phyloP scores from a whole-genome alignment of 2,888 invertebrate species.

The Parasteatoda lunata region DNA sequence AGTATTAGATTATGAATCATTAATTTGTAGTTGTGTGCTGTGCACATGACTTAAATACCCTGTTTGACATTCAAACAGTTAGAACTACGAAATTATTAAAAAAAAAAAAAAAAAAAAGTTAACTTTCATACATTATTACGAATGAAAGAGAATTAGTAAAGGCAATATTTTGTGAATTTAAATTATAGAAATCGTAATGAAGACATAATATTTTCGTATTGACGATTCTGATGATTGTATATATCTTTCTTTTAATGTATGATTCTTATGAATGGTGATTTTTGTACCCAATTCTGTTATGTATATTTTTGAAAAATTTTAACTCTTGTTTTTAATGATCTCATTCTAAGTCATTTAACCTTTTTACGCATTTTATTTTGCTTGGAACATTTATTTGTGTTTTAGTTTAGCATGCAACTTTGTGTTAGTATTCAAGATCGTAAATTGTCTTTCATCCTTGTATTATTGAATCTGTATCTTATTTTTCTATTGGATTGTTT shows the following conservation, averaged over 20 bases:
- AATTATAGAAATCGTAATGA: background rate
- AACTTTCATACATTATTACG: no score
- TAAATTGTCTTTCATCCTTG: background rate
- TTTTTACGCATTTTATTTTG: background rate
- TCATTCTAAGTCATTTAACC: slow-evolving; percentile 11
- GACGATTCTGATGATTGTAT: background rate
- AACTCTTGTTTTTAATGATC: slow-evolving; percentile 1
- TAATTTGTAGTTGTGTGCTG: no score
- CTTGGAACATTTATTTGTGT: background rate
- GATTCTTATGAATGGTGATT: background rate
- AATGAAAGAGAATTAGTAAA: background rate
- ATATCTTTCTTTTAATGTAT: no score
- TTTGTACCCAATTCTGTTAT: background rate
- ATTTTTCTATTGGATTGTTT: slow-evolving; percentile 2
- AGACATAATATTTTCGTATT: background rate
- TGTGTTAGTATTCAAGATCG: background rate
- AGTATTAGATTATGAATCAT: no score
- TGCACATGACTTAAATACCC: background rate
- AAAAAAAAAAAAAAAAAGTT: no score
- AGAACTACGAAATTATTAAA: background rate
- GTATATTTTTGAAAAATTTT: background rate
- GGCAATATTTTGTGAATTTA: background rate
- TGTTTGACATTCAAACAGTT: slow-evolving; percentile 24
- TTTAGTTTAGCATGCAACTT: background rate
- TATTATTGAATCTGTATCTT: background rate